These are phyloP conservation scores for Colinus virginianus DNA, from an alignment of 2,113 vertebrate genomes.

Conservation along the genomic window DNA sequence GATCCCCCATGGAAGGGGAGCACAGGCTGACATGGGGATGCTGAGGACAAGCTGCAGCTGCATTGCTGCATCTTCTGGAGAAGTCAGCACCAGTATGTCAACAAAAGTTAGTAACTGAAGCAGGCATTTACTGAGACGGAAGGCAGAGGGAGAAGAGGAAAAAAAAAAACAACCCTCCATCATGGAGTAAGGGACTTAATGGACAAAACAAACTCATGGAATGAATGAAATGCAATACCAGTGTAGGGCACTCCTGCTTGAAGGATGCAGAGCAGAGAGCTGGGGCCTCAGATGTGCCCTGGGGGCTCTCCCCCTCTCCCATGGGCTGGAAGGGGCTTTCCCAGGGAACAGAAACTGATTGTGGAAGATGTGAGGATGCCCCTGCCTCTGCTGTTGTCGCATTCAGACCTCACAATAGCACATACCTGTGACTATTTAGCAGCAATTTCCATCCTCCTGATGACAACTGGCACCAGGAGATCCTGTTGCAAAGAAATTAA, in stretches of 20 bases:
- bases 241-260: background rate
- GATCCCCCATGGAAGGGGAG: background rate
- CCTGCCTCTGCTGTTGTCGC: background rate
- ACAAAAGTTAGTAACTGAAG: background rate
- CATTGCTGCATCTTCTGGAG: background rate
- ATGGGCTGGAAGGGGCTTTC: accelerated
- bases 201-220: background rate
- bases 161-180: background rate
- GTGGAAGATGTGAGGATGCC: background rate
- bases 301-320: accelerated
- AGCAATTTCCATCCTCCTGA: background rate
- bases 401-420: background rate
- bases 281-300: too few species aligned
- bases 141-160: background rate
- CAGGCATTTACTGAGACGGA: background rate
- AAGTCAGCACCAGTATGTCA: background rate
- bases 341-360: background rate
- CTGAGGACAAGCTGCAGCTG: background rate
- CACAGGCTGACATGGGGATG: background rate
- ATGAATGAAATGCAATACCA: background rate
- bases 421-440: background rate
- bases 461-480: background rate
- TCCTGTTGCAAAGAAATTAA: background rate
- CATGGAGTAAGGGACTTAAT: background rate
- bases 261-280: background rate